Evolutionary conservation across 2,797 vertebrate species (phyloP).

Genomic region (Melanotaenia trifasciata): DNA sequence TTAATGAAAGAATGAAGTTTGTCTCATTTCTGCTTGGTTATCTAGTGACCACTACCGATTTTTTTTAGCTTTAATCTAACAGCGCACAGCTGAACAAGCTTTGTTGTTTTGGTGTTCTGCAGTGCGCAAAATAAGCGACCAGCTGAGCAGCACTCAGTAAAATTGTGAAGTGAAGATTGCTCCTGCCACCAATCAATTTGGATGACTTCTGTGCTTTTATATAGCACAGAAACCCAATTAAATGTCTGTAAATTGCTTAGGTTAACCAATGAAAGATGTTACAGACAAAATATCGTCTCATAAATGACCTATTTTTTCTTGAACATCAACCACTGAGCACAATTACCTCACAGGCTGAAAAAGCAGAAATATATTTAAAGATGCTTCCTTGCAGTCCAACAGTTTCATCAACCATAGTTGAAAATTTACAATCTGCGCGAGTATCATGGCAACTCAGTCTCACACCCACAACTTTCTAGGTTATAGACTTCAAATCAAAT

Average conservation of each 20-base stretch:
- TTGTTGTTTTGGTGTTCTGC: constrained; percentile 33
- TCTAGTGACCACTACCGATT: constrained; percentile 28
- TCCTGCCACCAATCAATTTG: constrained; percentile 34
- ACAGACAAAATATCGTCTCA: constrained; percentile 18
- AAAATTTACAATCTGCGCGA: constrained; percentile 44
- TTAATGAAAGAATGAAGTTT: constrained; percentile 72
- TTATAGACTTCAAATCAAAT: constrained; percentile 71
- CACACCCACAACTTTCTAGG: constrained; percentile 45
- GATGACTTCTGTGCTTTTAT: constrained; percentile 17
- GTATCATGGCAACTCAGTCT: constrained; percentile 47
- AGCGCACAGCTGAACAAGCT: constrained; percentile 56
- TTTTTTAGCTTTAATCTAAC: constrained; percentile 56
- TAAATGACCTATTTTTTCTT: constrained; percentile 13
- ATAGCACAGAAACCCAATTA: constrained; percentile 42
- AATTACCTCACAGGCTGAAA: constrained; percentile 18
- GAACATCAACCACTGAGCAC: constrained; percentile 26
- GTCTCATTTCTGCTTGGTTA: constrained; percentile 62
- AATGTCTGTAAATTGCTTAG: constrained; percentile 9
- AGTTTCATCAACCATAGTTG: constrained; percentile 33
- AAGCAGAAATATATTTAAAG: constrained; percentile 21
- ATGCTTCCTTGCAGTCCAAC: constrained; percentile 19
- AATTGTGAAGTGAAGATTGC: constrained; percentile 34
- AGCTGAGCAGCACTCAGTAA: constrained; percentile 13
- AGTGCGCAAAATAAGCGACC: constrained; percentile 24
- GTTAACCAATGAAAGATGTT: constrained; percentile 16